Conservation (phyloP, 2,113 vertebrate species). For the Oenanthe oenanthe region DNA sequence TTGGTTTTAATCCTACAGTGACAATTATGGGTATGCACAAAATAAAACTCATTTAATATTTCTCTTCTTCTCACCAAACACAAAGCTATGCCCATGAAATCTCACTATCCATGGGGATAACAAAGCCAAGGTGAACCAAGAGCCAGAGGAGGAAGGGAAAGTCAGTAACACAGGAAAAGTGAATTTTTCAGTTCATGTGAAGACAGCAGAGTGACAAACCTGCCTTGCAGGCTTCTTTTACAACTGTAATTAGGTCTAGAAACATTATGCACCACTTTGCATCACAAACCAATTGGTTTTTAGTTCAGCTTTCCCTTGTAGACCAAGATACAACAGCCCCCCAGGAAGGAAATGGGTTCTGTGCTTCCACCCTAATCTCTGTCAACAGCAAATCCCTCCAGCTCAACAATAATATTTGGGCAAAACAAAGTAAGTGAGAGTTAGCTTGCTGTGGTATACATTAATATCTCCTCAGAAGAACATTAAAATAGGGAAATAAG, state of each 20-base stretch:
- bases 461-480: background rate
- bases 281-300: background rate
- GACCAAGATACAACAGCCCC: background rate
- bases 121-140: background rate
- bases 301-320: background rate
- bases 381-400: background rate
- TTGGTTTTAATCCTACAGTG: background rate
- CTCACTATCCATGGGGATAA: background rate
- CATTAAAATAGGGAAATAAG: background rate
- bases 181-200: background rate
- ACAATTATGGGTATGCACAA: background rate
- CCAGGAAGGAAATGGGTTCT: background rate
- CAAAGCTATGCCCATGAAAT: background rate
- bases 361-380: background rate
- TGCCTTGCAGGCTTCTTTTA: background rate
- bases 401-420: background rate
- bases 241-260: background rate
- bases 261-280: background rate
- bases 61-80: background rate
- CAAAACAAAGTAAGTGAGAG: background rate
- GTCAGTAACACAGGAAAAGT: background rate
- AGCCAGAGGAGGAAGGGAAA: background rate
- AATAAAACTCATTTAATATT: background rate
- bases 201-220: background rate
- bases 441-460: background rate